phyloP scores from a whole-genome alignment of 2,797 vertebrate genomes.

The Graptemys geographica region DNA sequence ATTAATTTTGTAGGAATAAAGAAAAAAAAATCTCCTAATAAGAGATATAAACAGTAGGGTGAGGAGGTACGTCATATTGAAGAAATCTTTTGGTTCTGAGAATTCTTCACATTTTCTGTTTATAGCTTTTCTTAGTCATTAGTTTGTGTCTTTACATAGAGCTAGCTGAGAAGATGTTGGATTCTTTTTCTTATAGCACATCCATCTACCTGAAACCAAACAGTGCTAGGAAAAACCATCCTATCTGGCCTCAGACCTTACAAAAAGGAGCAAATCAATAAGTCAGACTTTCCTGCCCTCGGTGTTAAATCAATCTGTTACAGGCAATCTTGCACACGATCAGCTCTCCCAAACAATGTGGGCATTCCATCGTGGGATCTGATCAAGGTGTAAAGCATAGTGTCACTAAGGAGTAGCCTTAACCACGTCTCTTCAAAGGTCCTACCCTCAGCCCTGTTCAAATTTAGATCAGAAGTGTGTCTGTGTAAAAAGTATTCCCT shows the following conservation, averaged over 20 bases:
- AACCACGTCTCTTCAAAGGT: conserved; percentile 14
- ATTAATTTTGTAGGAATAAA: neutral
- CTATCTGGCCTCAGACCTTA: conserved; percentile 5
- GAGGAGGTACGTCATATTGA: neutral
- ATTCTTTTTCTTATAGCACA: neutral
- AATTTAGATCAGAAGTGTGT: neutral
- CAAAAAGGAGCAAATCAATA: neutral
- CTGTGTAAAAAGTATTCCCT: neutral
- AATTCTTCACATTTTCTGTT: neutral
- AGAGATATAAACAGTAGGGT: neutral
- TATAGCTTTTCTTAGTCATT: neutral
- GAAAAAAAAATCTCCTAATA: neutral
- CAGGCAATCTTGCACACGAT: neutral
- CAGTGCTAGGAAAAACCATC: neutral
- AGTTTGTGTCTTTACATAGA: neutral
- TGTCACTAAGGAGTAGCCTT: conserved; percentile 26
- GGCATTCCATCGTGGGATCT: neutral
- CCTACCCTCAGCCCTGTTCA: conserved; percentile 23
- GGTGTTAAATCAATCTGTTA: neutral
- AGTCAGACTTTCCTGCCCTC: neutral
- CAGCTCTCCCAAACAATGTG: neutral
- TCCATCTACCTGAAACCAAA: neutral
- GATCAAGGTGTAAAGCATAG: neutral
- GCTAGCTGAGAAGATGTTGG: neutral
- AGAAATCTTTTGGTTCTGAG: neutral